These are phyloP conservation scores for Myopa testacea DNA, from an alignment of 2,888 invertebrate genomes.

Conservation along the genomic window DNA sequence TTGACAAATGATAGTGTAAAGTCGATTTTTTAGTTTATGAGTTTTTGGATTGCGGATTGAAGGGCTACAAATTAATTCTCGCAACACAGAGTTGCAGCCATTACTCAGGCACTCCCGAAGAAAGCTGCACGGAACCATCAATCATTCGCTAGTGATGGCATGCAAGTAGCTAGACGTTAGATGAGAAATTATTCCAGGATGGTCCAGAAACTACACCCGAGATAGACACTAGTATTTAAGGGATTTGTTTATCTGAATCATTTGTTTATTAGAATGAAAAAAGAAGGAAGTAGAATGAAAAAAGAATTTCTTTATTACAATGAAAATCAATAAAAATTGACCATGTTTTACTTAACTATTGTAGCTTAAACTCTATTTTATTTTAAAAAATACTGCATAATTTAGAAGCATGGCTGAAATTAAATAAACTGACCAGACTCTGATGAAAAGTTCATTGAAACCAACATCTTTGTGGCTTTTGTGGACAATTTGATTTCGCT, in stretches of 20 bases:
- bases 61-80: slow-evolving; percentile 26
- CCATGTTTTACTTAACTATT: background rate
- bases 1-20: slow-evolving; percentile 23
- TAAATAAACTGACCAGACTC: background rate
- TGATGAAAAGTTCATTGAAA: slow-evolving; percentile 10
- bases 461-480: slow-evolving; percentile 22
- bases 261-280: background rate
- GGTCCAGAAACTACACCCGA: background rate
- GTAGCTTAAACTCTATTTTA: background rate
- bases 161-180: background rate
- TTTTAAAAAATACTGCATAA: background rate
- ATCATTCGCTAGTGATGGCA: background rate
- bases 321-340: background rate
- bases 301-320: background rate
- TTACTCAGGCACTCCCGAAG: background rate
- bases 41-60: background rate
- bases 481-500: slow-evolving; percentile 18
- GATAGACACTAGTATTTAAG: background rate
- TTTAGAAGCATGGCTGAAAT: background rate
- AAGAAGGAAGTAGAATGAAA: background rate
- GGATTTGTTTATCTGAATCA: too few relatives aligned
- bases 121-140: slow-evolving; percentile 9
- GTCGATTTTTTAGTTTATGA: background rate
- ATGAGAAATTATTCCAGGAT: slow-evolving; percentile 9
- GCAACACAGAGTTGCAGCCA: slow-evolving; percentile 11